Conservation (phyloP, 2,113 vertebrate genomes). For the Chrysemys picta region DNA sequence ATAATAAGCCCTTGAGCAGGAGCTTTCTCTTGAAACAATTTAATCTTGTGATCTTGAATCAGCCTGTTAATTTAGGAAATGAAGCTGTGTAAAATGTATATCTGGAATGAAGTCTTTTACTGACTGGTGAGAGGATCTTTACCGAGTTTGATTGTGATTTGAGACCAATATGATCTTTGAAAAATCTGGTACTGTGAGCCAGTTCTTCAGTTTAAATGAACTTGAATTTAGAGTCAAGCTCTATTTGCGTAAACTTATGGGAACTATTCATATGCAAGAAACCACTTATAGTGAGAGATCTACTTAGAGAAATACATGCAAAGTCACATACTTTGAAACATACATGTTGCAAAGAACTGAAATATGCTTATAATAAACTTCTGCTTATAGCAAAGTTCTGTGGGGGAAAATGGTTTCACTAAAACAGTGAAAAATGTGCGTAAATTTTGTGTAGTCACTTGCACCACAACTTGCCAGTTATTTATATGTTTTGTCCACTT, state of each 20-base stretch:
- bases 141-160: background rate
- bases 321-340: background rate
- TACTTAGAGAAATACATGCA: background rate
- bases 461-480: background rate
- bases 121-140: background rate
- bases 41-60: no score
- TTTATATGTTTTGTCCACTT: background rate
- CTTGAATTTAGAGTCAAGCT: rapidly evolving
- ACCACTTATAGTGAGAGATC: background rate
- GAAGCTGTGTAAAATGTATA: background rate
- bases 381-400: background rate
- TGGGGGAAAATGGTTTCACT: rapidly evolving
- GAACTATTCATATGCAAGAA: rapidly evolving
- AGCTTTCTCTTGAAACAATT: background rate
- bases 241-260: rapidly evolving
- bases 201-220: background rate
- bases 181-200: background rate
- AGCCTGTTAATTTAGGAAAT: background rate
- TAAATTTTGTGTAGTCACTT: background rate
- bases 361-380: background rate
- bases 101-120: rapidly evolving
- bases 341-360: background rate
- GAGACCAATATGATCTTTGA: background rate
- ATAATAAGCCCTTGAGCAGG: background rate
- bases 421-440: background rate